Evolutionary conservation across 1,140 invertebrate genomes (phyloP).

Genomic region (Polypedilum vanderplanki): DNA sequence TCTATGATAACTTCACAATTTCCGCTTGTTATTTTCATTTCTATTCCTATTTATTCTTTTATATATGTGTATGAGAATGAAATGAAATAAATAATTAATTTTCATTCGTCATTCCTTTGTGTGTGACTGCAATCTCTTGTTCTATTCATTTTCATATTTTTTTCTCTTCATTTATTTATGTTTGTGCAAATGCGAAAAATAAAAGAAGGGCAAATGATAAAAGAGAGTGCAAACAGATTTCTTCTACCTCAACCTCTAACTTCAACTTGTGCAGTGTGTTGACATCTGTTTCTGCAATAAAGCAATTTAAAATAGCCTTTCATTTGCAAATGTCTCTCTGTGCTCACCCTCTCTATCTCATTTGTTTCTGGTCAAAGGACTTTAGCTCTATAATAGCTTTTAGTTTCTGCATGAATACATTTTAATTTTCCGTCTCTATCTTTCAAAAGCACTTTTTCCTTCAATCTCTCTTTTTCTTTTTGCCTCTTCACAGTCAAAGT

Average conservation of each 20-base stretch:
- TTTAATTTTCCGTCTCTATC: conserved; percentile 13
- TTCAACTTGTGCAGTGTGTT: neutral
- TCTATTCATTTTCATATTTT: no score
- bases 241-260: neutral
- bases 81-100: no score
- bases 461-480: neutral
- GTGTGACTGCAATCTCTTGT: no score
- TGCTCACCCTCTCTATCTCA: neutral
- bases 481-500: conserved; percentile 16
- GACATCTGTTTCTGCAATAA: neutral
- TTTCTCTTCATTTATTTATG: no score
- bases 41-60: no score
- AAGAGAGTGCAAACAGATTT: no score
- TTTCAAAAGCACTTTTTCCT: conserved; percentile 12
- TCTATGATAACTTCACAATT: no score
- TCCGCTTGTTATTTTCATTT: no score
- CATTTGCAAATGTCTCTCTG: neutral
- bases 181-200: no score
- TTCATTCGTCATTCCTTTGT: no score
- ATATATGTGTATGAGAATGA: no score
- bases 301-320: conserved; percentile 18
- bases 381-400: conserved; percentile 18
- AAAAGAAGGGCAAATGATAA: no score
- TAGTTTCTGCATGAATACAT: conserved; percentile 18
- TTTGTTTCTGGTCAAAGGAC: neutral